Evolutionary conservation across 2,888 invertebrate species (phyloP), one percentile per base, ranked within the genome.

Genomic region (Tetragonula carbonaria): DNA sequence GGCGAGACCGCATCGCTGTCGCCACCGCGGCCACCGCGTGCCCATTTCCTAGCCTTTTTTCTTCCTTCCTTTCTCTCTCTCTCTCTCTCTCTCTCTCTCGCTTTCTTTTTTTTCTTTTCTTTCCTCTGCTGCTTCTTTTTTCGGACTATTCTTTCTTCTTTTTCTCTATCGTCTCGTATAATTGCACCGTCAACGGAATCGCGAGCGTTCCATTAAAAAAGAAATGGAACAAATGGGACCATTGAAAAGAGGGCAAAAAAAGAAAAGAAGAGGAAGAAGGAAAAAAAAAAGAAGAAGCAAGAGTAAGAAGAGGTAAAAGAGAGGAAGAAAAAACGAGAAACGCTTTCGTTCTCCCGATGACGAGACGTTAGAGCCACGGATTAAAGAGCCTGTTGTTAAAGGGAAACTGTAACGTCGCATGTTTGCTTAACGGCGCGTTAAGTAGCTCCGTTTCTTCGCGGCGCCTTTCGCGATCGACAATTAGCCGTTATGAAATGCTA

Each of bases 401-500:
- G 21, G n/a, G n/a, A 81, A 71, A 81, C 66, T 57, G 67, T 82
- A 76, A 68, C 72, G 55, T 83, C 55, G 77, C 74, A 59, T 78
- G 78, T 84, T 83, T 74, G 55, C 55, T 65, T 70, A 74, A 77
- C 68, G 63, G n/a, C 4, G 23, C 50, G 59, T 80, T 68, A 80
- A 81, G 73, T 33, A 51, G 65, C 59, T 45, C 33, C 73, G 74
- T 77, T 83, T 82, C 70, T 74, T 77, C 84, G 78, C 28, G 6
- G 33, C 62, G 75, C 53, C 67, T 78, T 74, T 63, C 72, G 38
- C 63, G 74, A 84, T 83, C 78, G 84, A 67, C 84, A 84, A 84
- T 84, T 84, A 84, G 67, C 75, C 55, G n/a, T 75, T 83, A 78
- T 84, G 74, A 83, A 84, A 84, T 83, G 84, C 84, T 78, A 83